These are phyloP conservation scores for Octomys mimax DNA, from an alignment of 2,797 vertebrate species.

Conservation along the genomic window DNA sequence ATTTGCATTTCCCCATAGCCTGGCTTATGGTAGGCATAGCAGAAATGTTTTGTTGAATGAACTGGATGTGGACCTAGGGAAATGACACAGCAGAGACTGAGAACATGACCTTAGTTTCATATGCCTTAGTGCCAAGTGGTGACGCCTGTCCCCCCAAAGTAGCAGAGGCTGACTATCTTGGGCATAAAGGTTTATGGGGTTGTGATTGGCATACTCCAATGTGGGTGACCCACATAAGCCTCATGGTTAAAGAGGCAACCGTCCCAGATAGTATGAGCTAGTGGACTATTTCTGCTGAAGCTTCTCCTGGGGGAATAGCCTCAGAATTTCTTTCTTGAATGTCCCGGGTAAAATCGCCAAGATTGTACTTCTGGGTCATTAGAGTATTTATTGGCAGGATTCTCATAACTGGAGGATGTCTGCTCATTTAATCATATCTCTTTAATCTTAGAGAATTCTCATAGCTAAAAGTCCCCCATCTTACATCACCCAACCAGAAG, in stretches of 20 bases:
- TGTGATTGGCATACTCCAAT: not conserved
- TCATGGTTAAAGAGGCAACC: not conserved
- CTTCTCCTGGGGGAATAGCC: not conserved
- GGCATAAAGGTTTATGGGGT: not conserved
- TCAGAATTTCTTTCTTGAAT: not conserved
- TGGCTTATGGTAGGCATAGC: not conserved
- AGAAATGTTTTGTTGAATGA: conserved; percentile 35
- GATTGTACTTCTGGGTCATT: not conserved
- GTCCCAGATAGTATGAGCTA: not conserved
- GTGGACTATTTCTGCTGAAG: not conserved
- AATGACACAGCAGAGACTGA: not conserved
- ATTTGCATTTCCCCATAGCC: not conserved
- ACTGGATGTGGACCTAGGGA: not conserved
- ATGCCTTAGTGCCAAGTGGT: not conserved
- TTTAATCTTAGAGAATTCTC: conserved; percentile 90
- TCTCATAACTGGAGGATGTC: conserved; percentile 28
- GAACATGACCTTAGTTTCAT: not conserved
- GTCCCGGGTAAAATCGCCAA: not conserved
- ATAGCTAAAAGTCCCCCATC: conserved; percentile 90
- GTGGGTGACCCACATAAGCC: not conserved
- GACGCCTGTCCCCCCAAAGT: not conserved
- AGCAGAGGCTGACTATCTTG: not conserved
- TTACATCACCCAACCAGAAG: conserved; percentile 88
- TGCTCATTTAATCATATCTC: conserved; percentile 73
- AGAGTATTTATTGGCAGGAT: not conserved